These are phyloP conservation scores for Parnassius glacialis DNA, from an alignment of 2,888 invertebrate species.

Conservation along the genomic window DNA sequence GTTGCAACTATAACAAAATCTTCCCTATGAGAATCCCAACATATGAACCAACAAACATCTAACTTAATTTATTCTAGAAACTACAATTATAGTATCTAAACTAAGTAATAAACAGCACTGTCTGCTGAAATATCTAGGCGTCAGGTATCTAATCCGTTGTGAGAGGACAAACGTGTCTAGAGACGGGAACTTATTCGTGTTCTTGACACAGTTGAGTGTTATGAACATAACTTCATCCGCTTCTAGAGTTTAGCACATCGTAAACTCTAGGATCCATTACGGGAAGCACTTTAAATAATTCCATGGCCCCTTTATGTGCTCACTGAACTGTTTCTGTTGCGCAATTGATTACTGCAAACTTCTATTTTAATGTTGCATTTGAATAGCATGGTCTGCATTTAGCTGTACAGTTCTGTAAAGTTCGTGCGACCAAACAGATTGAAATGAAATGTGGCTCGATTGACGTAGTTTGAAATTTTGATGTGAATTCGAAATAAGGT, in stretches of 20 bases:
- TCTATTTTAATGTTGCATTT: slow-evolving; percentile 20
- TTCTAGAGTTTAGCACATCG: slow-evolving; percentile 61
- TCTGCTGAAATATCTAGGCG: slow-evolving; percentile 37
- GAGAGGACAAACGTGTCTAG: slow-evolving; percentile 51
- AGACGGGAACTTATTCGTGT: slow-evolving; percentile 52
- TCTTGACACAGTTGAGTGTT: slow-evolving; percentile 60
- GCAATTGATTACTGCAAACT: slow-evolving; percentile 24
- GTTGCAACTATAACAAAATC: no score
- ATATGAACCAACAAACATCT: neutral
- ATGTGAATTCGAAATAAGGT: no score
- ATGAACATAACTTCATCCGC: slow-evolving; percentile 61
- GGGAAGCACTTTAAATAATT: slow-evolving; percentile 26
- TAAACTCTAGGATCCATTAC: slow-evolving; percentile 68
- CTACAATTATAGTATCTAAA: slow-evolving; percentile 17
- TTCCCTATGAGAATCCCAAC: no score
- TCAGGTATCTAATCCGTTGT: slow-evolving; percentile 42
- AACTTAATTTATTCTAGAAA: neutral
- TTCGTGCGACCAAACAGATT: neutral
- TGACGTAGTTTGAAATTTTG: no score
- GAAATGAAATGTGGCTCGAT: no score
- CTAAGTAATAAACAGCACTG: slow-evolving; percentile 32
- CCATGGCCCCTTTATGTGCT: slow-evolving; percentile 22
- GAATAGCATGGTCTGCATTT: slow-evolving; percentile 18
- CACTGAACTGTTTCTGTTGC: slow-evolving; percentile 22
- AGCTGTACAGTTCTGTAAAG: neutral